phyloP scores from a whole-genome alignment of 92 coral and sea anemone species.

The Siderastrea siderea region DNA sequence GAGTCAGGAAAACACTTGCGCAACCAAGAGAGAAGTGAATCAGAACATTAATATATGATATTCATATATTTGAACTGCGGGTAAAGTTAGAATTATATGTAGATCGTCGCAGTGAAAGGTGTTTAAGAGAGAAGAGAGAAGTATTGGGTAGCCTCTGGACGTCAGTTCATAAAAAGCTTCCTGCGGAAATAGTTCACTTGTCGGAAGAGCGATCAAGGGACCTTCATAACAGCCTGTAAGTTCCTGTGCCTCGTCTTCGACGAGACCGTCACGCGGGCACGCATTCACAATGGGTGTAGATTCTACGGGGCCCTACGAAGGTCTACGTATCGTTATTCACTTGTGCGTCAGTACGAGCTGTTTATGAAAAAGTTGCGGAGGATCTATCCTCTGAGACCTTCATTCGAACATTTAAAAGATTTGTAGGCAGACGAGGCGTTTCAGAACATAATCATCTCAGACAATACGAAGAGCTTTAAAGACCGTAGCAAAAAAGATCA shows the following conservation, averaged over 20 bases:
- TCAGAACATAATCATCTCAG: slow-evolving; percentile 50
- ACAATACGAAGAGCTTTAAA: slow-evolving; percentile 14
- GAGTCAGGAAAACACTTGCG: slow-evolving; percentile 58
- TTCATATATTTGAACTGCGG: too few relatives aligned
- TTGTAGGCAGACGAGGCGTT: slow-evolving; percentile 32
- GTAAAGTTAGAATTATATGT: too few relatives aligned
- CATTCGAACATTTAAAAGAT: background rate
- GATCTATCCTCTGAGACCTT: slow-evolving; percentile 45
- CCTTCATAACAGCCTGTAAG: background rate
- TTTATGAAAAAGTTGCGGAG: slow-evolving; percentile 49
- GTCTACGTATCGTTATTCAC: slow-evolving; percentile 56
- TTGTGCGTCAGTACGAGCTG: slow-evolving; percentile 51
- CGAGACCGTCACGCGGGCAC: slow-evolving; percentile 14
- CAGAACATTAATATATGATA: too few relatives aligned
- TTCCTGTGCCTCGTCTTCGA: slow-evolving; percentile 33
- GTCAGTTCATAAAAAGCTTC: slow-evolving; percentile 51
- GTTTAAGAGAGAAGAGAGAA: slow-evolving; percentile 59
- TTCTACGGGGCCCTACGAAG: slow-evolving; percentile 58
- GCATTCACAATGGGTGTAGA: slow-evolving; percentile 58
- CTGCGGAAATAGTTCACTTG: slow-evolving; percentile 38
- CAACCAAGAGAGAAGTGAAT: slow-evolving; percentile 49
- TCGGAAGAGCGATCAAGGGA: background rate
- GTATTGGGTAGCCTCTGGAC: slow-evolving; percentile 60
- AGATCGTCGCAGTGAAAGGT: too few relatives aligned
- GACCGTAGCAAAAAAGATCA: slow-evolving; percentile 46